Conservation (phyloP, 2,797 vertebrate genomes). For the Enteromius argenteus region DNA sequence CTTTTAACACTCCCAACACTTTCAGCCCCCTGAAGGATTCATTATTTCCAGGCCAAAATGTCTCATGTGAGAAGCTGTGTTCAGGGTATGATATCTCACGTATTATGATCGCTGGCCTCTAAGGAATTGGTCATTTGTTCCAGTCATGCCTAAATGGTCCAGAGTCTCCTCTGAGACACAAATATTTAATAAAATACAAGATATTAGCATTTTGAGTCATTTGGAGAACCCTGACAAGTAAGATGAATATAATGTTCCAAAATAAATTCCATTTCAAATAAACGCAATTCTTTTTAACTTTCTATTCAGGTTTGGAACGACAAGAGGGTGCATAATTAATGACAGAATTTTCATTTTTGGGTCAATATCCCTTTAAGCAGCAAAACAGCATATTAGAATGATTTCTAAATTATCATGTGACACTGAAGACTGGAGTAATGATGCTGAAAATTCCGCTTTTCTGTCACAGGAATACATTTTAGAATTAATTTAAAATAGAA, state of each 20-base stretch:
- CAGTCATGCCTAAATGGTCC: not conserved
- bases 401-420: not conserved
- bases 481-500: too few relatives aligned
- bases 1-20: not conserved
- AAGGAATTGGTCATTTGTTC: constrained; percentile 3
- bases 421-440: not conserved
- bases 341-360: too few relatives aligned
- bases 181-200: too few relatives aligned
- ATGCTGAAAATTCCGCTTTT: not conserved
- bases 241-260: not conserved
- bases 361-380: not conserved
- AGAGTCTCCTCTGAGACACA: not conserved
- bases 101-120: not conserved
- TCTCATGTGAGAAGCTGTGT: not conserved
- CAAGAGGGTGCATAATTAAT: too few relatives aligned
- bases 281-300: not conserved
- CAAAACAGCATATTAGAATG: not conserved
- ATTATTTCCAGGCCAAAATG: not conserved
- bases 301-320: too few relatives aligned
- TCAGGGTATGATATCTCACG: not conserved
- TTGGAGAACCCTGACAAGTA: not conserved
- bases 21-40: not conserved
- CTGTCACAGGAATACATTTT: too few relatives aligned
- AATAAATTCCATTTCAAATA: not conserved
- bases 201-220: not conserved